Percentiles rank a stretch among this genome's conserved stretches.
phyloP scores from a whole-genome alignment of 2,797 vertebrate genomes.

The Myotis pilosus region DNA sequence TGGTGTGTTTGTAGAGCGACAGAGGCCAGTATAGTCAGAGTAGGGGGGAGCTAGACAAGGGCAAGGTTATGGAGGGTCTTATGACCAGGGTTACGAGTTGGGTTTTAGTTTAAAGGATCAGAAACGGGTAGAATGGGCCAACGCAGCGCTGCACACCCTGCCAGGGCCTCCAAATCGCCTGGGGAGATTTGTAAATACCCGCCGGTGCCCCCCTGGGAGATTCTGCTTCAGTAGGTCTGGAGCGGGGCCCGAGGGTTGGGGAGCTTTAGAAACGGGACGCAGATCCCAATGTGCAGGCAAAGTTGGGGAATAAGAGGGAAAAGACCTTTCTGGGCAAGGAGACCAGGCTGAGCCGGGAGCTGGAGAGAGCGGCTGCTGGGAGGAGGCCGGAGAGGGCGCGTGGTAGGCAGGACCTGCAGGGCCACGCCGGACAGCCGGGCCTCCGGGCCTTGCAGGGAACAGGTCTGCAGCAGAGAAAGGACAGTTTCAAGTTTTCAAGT shows the following conservation, averaged over 20 bases:
- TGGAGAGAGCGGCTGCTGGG: fast-evolving
- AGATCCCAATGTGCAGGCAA: not conserved
- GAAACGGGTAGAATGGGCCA: not conserved
- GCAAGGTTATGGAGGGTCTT: not conserved
- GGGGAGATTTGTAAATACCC: not conserved
- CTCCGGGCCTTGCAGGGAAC: fast-evolving
- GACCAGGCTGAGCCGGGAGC: not conserved
- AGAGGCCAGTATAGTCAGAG: not conserved
- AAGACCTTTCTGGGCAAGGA: not conserved
- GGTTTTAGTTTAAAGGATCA: not conserved
- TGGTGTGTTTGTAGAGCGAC: not conserved
- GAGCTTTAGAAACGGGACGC: not conserved
- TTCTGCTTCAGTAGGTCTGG: fast-evolving
- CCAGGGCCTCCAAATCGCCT: not conserved
- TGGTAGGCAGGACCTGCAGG: not conserved
- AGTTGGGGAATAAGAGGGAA: not conserved
- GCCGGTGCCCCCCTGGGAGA: too few relatives aligned
- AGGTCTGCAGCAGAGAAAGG: not conserved
- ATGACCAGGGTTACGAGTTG: not conserved
- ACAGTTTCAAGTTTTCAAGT: not conserved
- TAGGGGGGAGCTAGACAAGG: not conserved
- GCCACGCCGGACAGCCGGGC: not conserved
- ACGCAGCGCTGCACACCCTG: not conserved
- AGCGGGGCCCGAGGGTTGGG: not conserved
- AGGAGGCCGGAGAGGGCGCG: not conserved